These are phyloP conservation scores for Nomada ferruginata DNA, from an alignment of 2,888 invertebrate species.

Conservation along the genomic window DNA sequence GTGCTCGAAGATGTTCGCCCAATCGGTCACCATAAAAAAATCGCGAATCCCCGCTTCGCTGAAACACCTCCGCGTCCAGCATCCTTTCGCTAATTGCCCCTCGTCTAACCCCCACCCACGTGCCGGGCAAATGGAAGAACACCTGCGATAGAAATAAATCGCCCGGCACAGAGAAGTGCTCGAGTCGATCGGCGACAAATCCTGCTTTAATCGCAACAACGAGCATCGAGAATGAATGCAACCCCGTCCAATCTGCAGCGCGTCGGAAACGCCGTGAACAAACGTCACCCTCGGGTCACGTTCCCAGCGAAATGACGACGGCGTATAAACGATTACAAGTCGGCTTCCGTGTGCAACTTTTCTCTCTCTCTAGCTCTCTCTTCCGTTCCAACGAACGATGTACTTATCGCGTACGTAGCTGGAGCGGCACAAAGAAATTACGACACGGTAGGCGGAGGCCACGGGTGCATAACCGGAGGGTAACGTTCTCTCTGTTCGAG, in stretches of 20 bases:
- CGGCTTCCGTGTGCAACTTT: constrained; percentile 38
- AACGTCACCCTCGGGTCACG: constrained; percentile 57
- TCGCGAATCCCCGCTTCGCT: too few relatives aligned
- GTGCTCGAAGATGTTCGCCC: too few relatives aligned
- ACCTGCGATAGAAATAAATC: too few relatives aligned
- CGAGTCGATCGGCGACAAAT: background rate
- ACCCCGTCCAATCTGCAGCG: constrained; percentile 33
- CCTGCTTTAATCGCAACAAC: constrained; percentile 35
- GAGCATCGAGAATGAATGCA: constrained; percentile 3
- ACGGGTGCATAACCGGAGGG: constrained; percentile 43
- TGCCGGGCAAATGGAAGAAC: background rate
- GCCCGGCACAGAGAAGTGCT: background rate
- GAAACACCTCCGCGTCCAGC: too few relatives aligned
- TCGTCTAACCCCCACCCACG: too few relatives aligned
- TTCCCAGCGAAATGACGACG: constrained; percentile 32
- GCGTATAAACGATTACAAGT: constrained; percentile 46
- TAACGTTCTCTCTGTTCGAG: constrained; percentile 3
- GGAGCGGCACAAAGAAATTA: constrained; percentile 49
- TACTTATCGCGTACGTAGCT: constrained; percentile 52
- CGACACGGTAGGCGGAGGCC: constrained; percentile 21
- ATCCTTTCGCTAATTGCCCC: too few relatives aligned
- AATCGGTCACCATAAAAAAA: too few relatives aligned
- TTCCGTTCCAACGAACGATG: constrained; percentile 28
- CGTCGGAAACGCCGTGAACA: constrained; percentile 16
- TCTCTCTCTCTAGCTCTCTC: background rate